Base-by-base conservation (phyloP, 2,797 vertebrate genomes). In the Xyrichtys novacula region DNA sequence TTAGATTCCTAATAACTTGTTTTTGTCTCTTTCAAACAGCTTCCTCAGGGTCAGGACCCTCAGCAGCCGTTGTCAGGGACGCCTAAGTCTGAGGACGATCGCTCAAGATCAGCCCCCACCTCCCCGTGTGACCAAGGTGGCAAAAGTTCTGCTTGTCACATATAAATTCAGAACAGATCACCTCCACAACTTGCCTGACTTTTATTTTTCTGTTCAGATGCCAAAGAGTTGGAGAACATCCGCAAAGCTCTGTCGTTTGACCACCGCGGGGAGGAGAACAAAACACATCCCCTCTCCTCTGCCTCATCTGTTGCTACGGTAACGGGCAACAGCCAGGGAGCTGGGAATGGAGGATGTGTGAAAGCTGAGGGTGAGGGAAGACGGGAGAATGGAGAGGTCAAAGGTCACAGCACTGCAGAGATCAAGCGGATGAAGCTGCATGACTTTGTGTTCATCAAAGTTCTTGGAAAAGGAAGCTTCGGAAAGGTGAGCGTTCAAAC, bases 391-490 rank as follows among this genome's bases (percentile, higher is more conserved):
- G 97, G 97, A 1, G 96, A 96, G 44, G 76, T 96, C 68, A 96
- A 95, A 90, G 50, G 69, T 78, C 67, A 68, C 44, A 10, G 17
- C 0, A 36, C 19, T 44, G 65, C 76, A 2, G 79, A 86, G 47
- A 3, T 87, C 23, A 97, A 96, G 83, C 92, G 93, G 82, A 95
- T 96, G 92, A 93, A 91, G 54, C 94, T 99, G 36, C 94, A 95
- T 2, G 95, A 98, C 81, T 98, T 98, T 80, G 86, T 95, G 77
- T 98, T 99, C 90, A 99, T 99, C 89, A 99, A 99, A 92, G 97
- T 99, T 59, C 92, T 99, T 85, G 97, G 97, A 26, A 99, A 99
- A 90, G 97, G 97, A 91, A 99, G 97, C 88, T 98, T 99, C 49
- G 97, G 97, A 82, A 99, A 99, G 95, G 97, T 98, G 47, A 60